Evolutionary conservation across 2,797 vertebrate genomes (phyloP), one percentile per base, ranked within the genome.

Genomic region (Gadopsis bispinosus): DNA sequence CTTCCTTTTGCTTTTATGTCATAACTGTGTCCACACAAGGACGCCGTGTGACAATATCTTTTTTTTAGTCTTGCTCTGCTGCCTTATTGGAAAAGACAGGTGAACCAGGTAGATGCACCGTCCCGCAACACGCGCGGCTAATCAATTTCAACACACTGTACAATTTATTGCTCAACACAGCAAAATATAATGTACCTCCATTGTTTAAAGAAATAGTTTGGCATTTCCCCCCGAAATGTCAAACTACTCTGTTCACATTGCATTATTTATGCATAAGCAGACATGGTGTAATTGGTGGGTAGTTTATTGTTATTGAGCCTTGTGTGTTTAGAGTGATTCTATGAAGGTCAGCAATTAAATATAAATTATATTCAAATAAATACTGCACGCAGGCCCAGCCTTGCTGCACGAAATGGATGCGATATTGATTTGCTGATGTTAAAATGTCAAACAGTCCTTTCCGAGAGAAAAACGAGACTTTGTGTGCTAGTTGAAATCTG

Each of bases 341-440:
- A 41, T n/a, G 17, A 71, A 75, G 63, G 31, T 47, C 12, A 0
- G 35, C 22, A 19, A 60, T 70, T 41, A 48, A 47, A 60, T 48
- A 48, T 19, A 14, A 64, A 69, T 67, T 8, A 48, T 9, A 33
- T 19, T 61, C 1, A 11, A n/a, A 69, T 47, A 12, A 22, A 59
- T 31, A 37, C 5, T 16, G 11, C 56, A 55, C 39, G 12, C 41
- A 51, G 20, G n/a, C 35, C 11, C 0, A 7, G 12, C 20, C 41
- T 35, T 16, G 11, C 16, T 5, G 5, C 61, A 51, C 31, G 7
- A 5, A 71, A 59, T 66, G 7, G 6, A 50, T 9, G 33, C 16
- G 59, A 35, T 69, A 55, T 84, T 41, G 74, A 74, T 77, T 69
- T 19, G 31, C 12, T 48, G 50, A 14, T 37, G 17, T 54, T 26